Evolutionary conservation across 1,140 invertebrate genomes (phyloP).

Genomic region (Zaprionus kolodkinae): DNA sequence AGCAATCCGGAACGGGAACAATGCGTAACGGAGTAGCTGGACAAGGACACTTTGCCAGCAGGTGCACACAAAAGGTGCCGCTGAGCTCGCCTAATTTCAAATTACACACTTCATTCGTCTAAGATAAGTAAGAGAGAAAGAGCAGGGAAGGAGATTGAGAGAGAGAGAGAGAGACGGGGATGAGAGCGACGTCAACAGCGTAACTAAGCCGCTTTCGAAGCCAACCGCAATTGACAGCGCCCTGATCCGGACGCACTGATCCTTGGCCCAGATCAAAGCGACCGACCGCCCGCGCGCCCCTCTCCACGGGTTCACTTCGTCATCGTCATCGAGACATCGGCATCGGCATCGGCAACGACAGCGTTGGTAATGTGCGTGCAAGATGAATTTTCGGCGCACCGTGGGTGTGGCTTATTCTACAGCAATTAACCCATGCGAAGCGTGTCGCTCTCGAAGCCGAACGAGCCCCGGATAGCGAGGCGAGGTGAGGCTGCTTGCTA

Average conservation of each 20-base stretch:
- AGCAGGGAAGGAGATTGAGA: neutral
- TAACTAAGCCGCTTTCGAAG: slow-evolving; percentile 69
- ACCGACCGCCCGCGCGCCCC: slow-evolving; percentile 55
- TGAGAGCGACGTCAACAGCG: slow-evolving; percentile 40
- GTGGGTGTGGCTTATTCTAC: slow-evolving; percentile 81
- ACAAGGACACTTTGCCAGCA: slow-evolving; percentile 69
- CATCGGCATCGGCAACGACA: slow-evolving; percentile 25
- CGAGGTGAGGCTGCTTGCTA: neutral
- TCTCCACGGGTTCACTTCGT: neutral
- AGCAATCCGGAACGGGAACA: neutral
- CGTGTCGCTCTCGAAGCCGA: slow-evolving; percentile 54
- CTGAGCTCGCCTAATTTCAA: slow-evolving; percentile 78
- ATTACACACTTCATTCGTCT: slow-evolving; percentile 79
- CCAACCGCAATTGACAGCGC: slow-evolving; percentile 78
- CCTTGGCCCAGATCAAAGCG: slow-evolving; percentile 61
- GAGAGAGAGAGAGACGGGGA: slow-evolving; percentile 8
- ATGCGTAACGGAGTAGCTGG: slow-evolving; percentile 72
- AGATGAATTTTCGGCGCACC: slow-evolving; percentile 70
- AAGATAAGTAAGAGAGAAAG: slow-evolving; percentile 47
- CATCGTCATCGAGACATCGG: neutral
- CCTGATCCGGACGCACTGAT: slow-evolving; percentile 23
- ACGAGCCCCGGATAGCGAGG: neutral
- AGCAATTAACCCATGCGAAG: slow-evolving; percentile 77
- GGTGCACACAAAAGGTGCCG: slow-evolving; percentile 77
- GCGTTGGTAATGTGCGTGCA: slow-evolving; percentile 71